Percentiles rank a stretch among this genome's conserved stretches.
Evolutionary conservation across 2,113 vertebrate genomes (phyloP).

Genomic region (Pardalotus punctatus): DNA sequence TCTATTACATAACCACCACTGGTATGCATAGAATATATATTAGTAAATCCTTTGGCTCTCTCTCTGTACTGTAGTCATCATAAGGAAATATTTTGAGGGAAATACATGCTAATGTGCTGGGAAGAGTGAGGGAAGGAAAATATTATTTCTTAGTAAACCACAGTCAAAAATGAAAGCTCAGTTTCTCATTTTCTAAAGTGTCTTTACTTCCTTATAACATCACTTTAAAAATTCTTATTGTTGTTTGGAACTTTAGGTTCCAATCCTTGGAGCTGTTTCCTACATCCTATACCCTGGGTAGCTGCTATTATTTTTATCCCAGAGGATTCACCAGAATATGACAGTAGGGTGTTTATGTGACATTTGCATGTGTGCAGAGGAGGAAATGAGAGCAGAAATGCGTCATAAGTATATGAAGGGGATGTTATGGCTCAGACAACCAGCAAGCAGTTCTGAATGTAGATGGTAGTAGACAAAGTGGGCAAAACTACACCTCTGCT

Average conservation of each 20-base stretch:
- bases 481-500: neutral
- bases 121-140: neutral
- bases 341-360: neutral
- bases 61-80: neutral
- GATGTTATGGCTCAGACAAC: neutral
- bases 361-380: neutral
- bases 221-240: neutral
- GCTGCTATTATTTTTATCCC: neutral
- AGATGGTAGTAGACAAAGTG: neutral
- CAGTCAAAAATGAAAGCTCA: neutral
- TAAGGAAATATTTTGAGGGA: neutral
- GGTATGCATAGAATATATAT: constrained; percentile 5
- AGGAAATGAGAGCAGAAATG: neutral
- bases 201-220: neutral
- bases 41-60: constrained; percentile 8
- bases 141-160: neutral
- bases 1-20: constrained; percentile 6
- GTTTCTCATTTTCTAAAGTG: neutral
- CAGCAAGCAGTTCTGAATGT: neutral
- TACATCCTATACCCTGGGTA: neutral
- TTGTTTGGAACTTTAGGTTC: neutral
- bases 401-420: neutral
- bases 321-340: neutral
- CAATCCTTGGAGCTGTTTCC: neutral
- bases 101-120: neutral